A percentile compares a stretch with the other conserved stretches of the same genome.
phyloP scores from a whole-genome alignment of 1,140 invertebrate genomes.

The Neelides sp. region DNA sequence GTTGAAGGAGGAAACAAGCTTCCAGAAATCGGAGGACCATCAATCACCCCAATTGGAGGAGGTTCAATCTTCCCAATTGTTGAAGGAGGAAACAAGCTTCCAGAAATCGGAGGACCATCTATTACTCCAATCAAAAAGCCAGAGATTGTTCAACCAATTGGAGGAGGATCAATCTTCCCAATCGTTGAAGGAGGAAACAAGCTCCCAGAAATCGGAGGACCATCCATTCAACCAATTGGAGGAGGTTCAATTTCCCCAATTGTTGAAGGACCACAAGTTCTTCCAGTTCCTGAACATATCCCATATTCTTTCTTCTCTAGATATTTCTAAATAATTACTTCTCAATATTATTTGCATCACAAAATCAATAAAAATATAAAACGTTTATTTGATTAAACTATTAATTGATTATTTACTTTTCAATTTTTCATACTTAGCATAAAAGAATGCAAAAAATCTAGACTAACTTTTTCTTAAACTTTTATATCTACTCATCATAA shows the following conservation, averaged over 20 bases:
- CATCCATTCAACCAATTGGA: constrained; percentile 7
- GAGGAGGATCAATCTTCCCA: background rate
- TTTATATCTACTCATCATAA: too few relatives aligned
- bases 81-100: constrained; percentile 7
- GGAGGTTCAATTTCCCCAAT: background rate
- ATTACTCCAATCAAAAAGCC: too few relatives aligned
- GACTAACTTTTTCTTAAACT: too few relatives aligned
- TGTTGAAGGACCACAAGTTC: background rate
- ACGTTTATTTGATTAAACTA: background rate
- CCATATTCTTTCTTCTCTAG: background rate
- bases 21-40: background rate
- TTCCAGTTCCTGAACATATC: background rate
- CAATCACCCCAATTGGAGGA: background rate
- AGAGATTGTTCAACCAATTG: too few relatives aligned
- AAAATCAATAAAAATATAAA: background rate
- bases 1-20: constrained; percentile 5
- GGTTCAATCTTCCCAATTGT: constrained; percentile 6
- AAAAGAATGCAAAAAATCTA: too few relatives aligned
- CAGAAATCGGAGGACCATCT: too few relatives aligned
- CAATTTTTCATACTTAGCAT: too few relatives aligned
- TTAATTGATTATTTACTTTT: background rate
- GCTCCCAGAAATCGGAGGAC: background rate
- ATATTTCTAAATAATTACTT: background rate
- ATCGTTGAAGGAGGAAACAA: constrained; percentile 2
- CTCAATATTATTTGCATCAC: background rate